A percentile compares a stretch with the other conserved stretches of the same genome.
phyloP scores from a whole-genome alignment of 2,888 invertebrate species.

The Drosophila neonasuta region DNA sequence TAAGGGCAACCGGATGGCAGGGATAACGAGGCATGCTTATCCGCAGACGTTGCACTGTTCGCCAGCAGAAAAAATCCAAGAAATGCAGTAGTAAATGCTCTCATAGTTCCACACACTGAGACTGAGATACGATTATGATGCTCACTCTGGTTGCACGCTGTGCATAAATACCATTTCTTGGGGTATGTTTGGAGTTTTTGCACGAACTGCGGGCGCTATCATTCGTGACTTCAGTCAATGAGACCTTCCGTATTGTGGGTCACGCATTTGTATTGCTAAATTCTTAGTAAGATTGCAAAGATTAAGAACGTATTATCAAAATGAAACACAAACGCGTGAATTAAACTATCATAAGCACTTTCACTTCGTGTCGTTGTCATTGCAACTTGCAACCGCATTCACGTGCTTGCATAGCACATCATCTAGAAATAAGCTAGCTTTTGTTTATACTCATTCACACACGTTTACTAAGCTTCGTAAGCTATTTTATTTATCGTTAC shows the following conservation, averaged over 20 bases:
- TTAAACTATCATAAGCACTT: conserved; percentile 9
- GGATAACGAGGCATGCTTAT: conserved; percentile 2
- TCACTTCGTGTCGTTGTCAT: conserved; percentile 17
- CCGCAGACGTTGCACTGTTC: conserved; percentile 1
- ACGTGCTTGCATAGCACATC: not conserved
- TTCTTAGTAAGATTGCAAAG: conserved; percentile 58
- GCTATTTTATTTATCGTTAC: not conserved
- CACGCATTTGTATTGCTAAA: conserved; percentile 31
- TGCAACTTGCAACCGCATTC: not conserved
- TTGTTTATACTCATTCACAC: not conserved
- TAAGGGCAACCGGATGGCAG: conserved; percentile 45
- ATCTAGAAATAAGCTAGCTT: not conserved
- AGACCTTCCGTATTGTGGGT: conserved; percentile 45
- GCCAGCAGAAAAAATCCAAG: conserved; percentile 31
- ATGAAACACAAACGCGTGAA: conserved; percentile 5
- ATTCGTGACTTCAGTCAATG: conserved; percentile 33
- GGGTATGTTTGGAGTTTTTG: conserved; percentile 25
- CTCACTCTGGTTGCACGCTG: conserved; percentile 15
- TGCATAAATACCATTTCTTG: conserved; percentile 51
- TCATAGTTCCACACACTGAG: conserved; percentile 42
- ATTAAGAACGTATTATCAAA: conserved; percentile 35
- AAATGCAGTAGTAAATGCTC: conserved; percentile 29
- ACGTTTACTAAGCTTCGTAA: not conserved
- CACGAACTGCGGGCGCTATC: conserved; percentile 45
- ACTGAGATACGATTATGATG: conserved; percentile 34